phyloP scores from a whole-genome alignment of 2,888 invertebrate species.

The Apodemia hepburni region DNA sequence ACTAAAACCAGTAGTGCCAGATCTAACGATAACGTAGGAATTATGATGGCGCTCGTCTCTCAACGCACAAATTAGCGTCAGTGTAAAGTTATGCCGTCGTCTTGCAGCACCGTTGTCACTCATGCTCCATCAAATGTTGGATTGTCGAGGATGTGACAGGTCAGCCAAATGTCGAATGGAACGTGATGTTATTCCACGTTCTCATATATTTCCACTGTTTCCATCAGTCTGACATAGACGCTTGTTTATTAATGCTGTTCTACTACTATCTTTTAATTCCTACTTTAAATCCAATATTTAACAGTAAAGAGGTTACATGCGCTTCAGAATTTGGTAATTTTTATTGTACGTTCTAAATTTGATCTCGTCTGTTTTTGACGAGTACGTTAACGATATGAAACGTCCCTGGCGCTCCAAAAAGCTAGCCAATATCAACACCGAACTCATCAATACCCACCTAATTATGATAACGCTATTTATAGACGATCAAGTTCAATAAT shows the following conservation, averaged over 20 bases:
- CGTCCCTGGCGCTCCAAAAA: slow-evolving; percentile 18
- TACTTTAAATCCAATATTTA: too few species aligned
- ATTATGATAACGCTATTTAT: slow-evolving; percentile 48
- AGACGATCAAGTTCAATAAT: slow-evolving; percentile 32
- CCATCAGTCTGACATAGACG: slow-evolving; percentile 38
- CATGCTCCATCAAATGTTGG: slow-evolving; percentile 79
- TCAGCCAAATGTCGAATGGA: slow-evolving; percentile 67
- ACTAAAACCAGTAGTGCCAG: slow-evolving; percentile 57
- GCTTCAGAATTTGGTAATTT: slow-evolving; percentile 11
- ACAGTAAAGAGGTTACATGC: too few species aligned
- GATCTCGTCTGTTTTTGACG: not conserved
- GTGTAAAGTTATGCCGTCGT: slow-evolving; percentile 66
- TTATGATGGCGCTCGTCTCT: slow-evolving; percentile 59
- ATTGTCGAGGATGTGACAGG: slow-evolving; percentile 72
- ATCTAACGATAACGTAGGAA: slow-evolving; percentile 59
- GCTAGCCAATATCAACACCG: slow-evolving; percentile 65
- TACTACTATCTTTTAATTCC: too few species aligned
- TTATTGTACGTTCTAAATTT: not conserved
- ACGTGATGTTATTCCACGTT: slow-evolving; percentile 71
- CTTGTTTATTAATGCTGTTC: slow-evolving; percentile 24
- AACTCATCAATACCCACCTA: slow-evolving; percentile 46
- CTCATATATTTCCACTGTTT: slow-evolving; percentile 61
- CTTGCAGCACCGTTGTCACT: slow-evolving; percentile 59
- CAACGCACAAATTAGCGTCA: slow-evolving; percentile 70
- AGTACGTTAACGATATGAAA: not conserved